Conservation (phyloP, 1,140 invertebrate genomes). For the Augochlora pura region DNA sequence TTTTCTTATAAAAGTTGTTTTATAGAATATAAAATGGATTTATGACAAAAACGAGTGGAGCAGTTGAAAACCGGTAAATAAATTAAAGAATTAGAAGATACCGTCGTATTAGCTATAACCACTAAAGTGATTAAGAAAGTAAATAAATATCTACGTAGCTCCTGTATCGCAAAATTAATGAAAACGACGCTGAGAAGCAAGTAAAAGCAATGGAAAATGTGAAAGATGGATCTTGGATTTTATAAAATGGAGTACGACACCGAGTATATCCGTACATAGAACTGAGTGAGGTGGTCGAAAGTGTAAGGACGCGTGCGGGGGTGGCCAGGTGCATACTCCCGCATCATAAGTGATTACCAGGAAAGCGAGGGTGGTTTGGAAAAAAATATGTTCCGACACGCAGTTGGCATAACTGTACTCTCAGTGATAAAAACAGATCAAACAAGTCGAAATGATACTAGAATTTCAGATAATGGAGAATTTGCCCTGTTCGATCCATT, state of each 20-base stretch:
- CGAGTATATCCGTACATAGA: conserved; percentile 45
- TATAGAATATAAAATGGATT: too few species aligned
- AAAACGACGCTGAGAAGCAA: too few species aligned
- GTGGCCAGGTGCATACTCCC: conserved; percentile 66
- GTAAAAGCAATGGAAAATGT: too few species aligned
- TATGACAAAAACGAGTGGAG: too few species aligned
- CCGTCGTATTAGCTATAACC: too few species aligned
- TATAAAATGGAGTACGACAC: neutral
- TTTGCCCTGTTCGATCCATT: conserved; percentile 2
- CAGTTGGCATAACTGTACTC: conserved; percentile 36
- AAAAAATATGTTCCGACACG: conserved; percentile 47
- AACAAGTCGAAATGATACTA: conserved; percentile 55
- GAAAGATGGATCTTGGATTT: too few species aligned
- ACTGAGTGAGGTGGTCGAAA: conserved; percentile 56
- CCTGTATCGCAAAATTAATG: too few species aligned
- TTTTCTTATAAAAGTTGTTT: too few species aligned
- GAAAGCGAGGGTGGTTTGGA: conserved; percentile 57
- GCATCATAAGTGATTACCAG: conserved; percentile 58
- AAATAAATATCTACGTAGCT: too few species aligned
- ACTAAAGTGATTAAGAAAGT: too few species aligned
- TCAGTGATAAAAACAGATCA: conserved; percentile 59
- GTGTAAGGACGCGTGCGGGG: conserved; percentile 61
- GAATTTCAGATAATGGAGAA: conserved; percentile 39
- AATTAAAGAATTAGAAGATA: too few species aligned
- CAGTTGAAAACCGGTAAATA: too few species aligned